Conservation (phyloP, 2,113 vertebrate species). For the Perca schrenkii region DNA sequence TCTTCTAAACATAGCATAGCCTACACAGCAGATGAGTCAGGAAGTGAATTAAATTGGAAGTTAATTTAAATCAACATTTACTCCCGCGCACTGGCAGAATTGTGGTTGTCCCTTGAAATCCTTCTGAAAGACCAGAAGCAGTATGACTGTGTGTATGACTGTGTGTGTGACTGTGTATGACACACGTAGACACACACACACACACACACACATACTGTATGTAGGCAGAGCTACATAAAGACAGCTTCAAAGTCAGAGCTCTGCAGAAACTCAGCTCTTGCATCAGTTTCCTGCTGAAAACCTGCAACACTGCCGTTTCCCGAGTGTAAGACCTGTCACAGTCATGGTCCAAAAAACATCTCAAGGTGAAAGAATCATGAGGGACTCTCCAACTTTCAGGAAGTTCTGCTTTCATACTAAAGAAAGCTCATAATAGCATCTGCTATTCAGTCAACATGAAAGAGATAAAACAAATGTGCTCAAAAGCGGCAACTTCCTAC, state of each 20-base stretch:
- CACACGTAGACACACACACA: background rate
- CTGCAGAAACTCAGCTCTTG: constrained; percentile 56
- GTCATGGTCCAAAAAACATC: constrained; percentile 1
- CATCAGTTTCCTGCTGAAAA: constrained; percentile 72
- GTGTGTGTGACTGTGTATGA: no score
- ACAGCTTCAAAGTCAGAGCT: constrained; percentile 1
- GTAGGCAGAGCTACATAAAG: background rate
- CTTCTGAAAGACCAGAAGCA: background rate
- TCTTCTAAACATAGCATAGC: no score
- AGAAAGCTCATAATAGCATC: background rate
- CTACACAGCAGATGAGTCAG: background rate
- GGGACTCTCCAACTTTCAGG: background rate
- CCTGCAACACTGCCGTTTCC: background rate
- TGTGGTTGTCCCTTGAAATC: background rate
- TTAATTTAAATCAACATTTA: background rate
- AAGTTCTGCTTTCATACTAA: constrained; percentile 1
- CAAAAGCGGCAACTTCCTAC: constrained; percentile 45
- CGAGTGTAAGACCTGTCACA: background rate
- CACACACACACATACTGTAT: background rate
- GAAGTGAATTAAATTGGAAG: background rate
- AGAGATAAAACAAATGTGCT: constrained; percentile 7
- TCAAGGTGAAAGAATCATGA: background rate
- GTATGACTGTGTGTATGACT: background rate
- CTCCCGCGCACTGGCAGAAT: background rate
- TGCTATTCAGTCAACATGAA: background rate